A percentile compares a stretch with the other conserved stretches of the same genome.
phyloP scores from a whole-genome alignment of 2,113 vertebrate genomes.

The Labeo rohita region DNA sequence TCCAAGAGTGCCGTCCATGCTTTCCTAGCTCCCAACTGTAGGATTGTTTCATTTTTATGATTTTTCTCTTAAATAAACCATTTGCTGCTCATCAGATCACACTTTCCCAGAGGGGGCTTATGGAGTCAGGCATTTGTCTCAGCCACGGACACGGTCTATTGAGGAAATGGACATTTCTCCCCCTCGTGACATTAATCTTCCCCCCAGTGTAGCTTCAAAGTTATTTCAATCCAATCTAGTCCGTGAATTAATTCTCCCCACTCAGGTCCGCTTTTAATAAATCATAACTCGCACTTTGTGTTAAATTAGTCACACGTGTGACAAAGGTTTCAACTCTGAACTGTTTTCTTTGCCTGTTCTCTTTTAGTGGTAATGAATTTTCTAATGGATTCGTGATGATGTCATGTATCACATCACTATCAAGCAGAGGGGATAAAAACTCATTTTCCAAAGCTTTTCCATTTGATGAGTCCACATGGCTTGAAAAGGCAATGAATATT shows the following conservation, averaged over 20 bases:
- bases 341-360: constrained; percentile 8
- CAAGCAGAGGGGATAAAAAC: not conserved
- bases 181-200: constrained; percentile 33
- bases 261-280: constrained; percentile 34
- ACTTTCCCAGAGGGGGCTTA: not conserved
- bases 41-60: not conserved
- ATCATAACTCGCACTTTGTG: constrained; percentile 34
- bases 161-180: constrained; percentile 27
- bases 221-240: constrained; percentile 45
- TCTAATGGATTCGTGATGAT: constrained; percentile 5
- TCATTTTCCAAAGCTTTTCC: not conserved
- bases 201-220: constrained; percentile 23
- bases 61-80: constrained; percentile 6
- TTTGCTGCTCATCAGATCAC: constrained; percentile 13
- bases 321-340: constrained; percentile 4
- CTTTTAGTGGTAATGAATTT: constrained; percentile 2
- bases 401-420: not conserved
- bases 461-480: not conserved
- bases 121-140: constrained; percentile 10
- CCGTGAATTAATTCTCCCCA: constrained; percentile 46
- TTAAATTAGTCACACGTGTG: constrained; percentile 6
- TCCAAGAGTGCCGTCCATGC: not conserved
- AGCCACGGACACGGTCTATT: not conserved
- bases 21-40: not conserved
- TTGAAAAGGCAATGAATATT: not conserved